Evolutionary conservation across 1,140 invertebrate genomes (phyloP), one percentile per base, ranked within the genome.

Genomic region (Pogonus chalceus): DNA sequence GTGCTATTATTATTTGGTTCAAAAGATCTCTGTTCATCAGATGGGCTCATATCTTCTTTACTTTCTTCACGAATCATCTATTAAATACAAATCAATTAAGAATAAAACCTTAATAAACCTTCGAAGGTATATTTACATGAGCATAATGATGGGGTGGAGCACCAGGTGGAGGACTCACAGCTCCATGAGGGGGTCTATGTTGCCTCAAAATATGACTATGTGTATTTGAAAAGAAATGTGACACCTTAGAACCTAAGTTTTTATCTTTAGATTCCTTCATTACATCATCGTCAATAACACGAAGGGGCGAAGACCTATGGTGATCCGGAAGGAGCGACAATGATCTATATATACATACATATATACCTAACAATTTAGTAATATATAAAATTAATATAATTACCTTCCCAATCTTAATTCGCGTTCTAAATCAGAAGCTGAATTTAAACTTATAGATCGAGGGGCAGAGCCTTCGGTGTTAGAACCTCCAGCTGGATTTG

Each of bases 151-250:
- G 37, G 3, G 37, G 37, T 43, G 37, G 37, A 7, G 26, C 26
- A 7, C 26, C 26, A 31, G 26, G 26, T 18, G 37, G 37, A 3
- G 37, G 37, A 12, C 7, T 10, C 37, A 9, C 37, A 12, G 37
- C 3, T n/a, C n/a, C n/a, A n/a, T n/a, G n/a, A n/a, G n/a, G n/a
- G 52, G 72, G 72, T 0, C 70, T 23, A 21, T 73, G 66, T 53
- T 80, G 77, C 54, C 80, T 78, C 4, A 75, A 68, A 31, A 83
- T 82, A 53, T 83, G 78, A 61, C 79, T 81, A 61, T 83, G 80
- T 2, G 80, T 81, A 56, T 73, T 79, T 0, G 79, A 77, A 49
- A 84, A 83, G 56, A 80, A 82, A 0, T 76, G 75, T 0, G 79
- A 81, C 22, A 67, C 72, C 64, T 69, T 81, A 54, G 65, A 22